Evolutionary conservation across 1,140 invertebrate genomes (phyloP), one percentile per base, ranked within the genome.

Genomic region (Brachionus rotundiformis): DNA sequence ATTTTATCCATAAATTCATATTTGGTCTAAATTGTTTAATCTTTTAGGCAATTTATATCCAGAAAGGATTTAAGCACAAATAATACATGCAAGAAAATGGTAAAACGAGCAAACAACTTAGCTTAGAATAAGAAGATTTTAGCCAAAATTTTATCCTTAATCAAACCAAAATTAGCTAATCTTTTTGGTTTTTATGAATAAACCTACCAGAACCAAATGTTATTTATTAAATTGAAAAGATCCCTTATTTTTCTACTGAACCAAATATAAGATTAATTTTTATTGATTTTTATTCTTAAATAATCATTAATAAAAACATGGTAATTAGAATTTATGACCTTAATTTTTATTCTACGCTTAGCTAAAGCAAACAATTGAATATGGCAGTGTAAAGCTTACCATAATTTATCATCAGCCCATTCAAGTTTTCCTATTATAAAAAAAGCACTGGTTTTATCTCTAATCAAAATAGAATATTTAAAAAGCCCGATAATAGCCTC

Each of bases 251-350:
- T 19, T 10, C 33, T 36, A 7, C 7, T 5, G 16, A 68, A 36
- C 33, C 31, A 36, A 68, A 36, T 33, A 19, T 19, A 7, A 25
- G 63, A 68, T 68, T 68, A 68, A 68, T 68, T 68, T 63, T 13
- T 68, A 68, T 68, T 68, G 63, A 68, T 68, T 68, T 68, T 68
- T 68, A 8, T 68, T 68, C 63, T 68, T 41, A 36, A 68, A 68
- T 68, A 68, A 68, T 68, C 63, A 68, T 73, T 41, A 44, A 25
- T 44, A 54, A 54, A 19, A 19, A 19, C n/a, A 54, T 54, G 47
- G 47, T 54, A 54, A 54, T 54, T 54, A 54, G 19, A 54, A 54
- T 54, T 54, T 54, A 54, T 54, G 47, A 54, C 47, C 47, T 54
- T 54, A 54, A 54, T 54, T 54, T 54, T 54, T 49, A 39, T 16